phyloP scores from a whole-genome alignment of 1,140 invertebrate genomes.

The Archivesica marissinica region DNA sequence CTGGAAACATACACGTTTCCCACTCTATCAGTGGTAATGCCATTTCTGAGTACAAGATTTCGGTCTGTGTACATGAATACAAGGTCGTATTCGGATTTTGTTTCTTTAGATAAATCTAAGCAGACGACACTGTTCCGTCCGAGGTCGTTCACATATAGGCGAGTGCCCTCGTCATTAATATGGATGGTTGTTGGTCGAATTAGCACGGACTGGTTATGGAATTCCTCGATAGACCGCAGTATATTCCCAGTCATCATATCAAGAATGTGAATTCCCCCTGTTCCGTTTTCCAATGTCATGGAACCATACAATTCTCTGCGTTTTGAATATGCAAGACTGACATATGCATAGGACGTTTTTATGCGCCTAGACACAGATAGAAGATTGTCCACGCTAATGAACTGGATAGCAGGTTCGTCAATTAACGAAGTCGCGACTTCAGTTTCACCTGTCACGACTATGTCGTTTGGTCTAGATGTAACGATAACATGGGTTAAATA shows the following conservation, averaged over 20 bases:
- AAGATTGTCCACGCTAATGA: neutral
- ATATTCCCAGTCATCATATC: constrained; percentile 19
- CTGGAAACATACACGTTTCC: constrained; percentile 29
- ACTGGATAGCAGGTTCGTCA: constrained; percentile 23
- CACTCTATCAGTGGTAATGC: constrained; percentile 17
- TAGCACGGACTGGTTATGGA: neutral
- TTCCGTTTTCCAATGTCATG: neutral
- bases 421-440: constrained; percentile 33
- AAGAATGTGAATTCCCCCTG: constrained; percentile 28
- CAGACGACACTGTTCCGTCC: constrained; percentile 34
- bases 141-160: constrained; percentile 3
- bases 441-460: neutral
- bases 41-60: constrained; percentile 30
- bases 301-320: neutral
- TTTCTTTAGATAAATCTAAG: neutral
- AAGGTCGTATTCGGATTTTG: neutral
- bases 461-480: constrained; percentile 22
- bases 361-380: neutral
- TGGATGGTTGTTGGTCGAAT: constrained; percentile 8
- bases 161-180: neutral
- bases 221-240: neutral
- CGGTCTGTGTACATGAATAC: constrained; percentile 30
- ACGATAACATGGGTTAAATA: constrained; percentile 1
- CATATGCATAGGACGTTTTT: neutral
- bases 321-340: neutral